Evolutionary conservation across 2,888 invertebrate species (phyloP), one percentile per base, ranked within the genome.

Genomic region (Epinotia ramella): DNA sequence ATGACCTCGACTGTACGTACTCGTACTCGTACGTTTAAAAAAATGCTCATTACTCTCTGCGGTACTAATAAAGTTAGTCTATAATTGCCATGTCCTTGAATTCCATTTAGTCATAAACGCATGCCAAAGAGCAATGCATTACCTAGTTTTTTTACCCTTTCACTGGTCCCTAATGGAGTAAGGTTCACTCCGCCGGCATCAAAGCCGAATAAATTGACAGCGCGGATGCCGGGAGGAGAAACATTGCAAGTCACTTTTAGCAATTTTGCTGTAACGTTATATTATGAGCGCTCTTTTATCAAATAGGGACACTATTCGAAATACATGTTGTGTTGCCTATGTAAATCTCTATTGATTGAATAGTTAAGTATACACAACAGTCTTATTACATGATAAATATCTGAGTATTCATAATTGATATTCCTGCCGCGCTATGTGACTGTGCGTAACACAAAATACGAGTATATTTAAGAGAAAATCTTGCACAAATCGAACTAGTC

Each of bases 151-250:
- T 74, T 64, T 46, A 66, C 59, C 73, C 69, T 57, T 74, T 68
- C 33, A 24, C 20, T 28, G 28, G 40, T 44, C 18, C 11, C 53
- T 73, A 73, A 73, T 73, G 49, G 67, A 62, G 57, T 65, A 65
- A 74, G 60, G 46, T 18, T 33, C 28, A 69, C 64, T 74, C 57
- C 40, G 12, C 28, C 44, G 73, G 64, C 68, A 46, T 73, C 73
- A 64, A 69, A 69, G 73, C 57, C 59, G 20, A 74, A 64, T 69
- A 64, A 46, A 74, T 69, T 74, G 57, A 63, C 46, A 57, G 73
- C 67, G 16, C 20, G 28, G 72, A 16, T 28, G 28, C 49, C 62
- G 7, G 44, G 1, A 53, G 68, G 46, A 6, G n/a, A 49, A 64
- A 59, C 18, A 16, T 3, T n/a, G 16, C 13, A 74, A 69, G 57